Evolutionary conservation across 2,888 invertebrate genomes (phyloP).

Genomic region (Pseudococcus longispinus): DNA sequence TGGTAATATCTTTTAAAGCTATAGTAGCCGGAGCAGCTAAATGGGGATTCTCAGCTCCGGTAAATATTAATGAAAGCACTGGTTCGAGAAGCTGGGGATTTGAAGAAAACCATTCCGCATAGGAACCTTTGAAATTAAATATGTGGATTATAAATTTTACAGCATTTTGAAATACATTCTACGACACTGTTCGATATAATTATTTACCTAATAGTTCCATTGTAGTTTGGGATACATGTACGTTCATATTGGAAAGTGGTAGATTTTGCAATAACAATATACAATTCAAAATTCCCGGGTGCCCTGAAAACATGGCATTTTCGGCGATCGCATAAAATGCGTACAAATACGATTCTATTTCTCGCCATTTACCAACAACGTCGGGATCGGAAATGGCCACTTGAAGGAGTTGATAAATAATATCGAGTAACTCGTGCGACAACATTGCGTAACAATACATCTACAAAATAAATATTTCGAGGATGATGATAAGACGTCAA

Average conservation of each 20-base stretch:
- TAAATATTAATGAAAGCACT: conserved; percentile 73
- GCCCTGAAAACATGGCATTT: conserved; percentile 64
- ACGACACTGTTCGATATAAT: too few species aligned
- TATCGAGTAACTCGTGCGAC: conserved; percentile 75
- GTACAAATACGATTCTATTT: conserved; percentile 73
- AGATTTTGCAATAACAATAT: conserved; percentile 66
- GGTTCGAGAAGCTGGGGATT: conserved; percentile 73
- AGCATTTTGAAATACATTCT: background rate
- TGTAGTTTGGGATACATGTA: conserved; percentile 74
- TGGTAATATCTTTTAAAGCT: conserved; percentile 85
- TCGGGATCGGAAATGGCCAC: conserved; percentile 64
- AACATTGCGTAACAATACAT: conserved; percentile 86
- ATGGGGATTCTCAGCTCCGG: conserved; percentile 62
- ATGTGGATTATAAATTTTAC: background rate
- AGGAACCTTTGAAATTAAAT: conserved; percentile 68
- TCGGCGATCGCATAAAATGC: conserved; percentile 72
- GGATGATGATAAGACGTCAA: background rate
- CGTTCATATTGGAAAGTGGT: conserved; percentile 69
- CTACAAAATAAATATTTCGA: conserved; percentile 63
- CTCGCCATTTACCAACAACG: conserved; percentile 63
- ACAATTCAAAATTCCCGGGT: conserved; percentile 55
- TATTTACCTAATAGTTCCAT: conserved; percentile 78
- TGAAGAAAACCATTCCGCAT: conserved; percentile 83
- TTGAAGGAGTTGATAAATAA: conserved; percentile 72
- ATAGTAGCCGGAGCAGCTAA: conserved; percentile 82